Base-by-base conservation (phyloP, 2,888 invertebrate species). In the Julus scandinavius region DNA sequence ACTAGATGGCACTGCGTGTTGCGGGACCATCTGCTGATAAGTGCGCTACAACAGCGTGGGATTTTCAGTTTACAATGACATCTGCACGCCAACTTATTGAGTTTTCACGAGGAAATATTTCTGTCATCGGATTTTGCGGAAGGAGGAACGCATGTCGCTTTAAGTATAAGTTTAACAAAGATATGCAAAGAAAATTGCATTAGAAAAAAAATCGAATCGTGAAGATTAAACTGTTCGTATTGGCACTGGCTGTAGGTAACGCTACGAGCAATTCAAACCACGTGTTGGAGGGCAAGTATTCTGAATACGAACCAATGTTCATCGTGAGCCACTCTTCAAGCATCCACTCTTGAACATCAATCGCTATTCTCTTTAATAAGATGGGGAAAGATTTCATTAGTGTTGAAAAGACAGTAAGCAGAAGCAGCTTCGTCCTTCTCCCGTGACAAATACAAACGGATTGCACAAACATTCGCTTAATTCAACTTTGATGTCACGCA, bases 1-100 rank as follows among this genome's bases (percentile, higher is more conserved):
- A n/a, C 15, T n/a, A n/a, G n/a, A 63, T 17, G 58, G 58, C 58
- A 6, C n/a, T n/a, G 58, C n/a, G 17, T 63, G 58, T 63, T 45
- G 45, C 58, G n/a, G 58, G n/a, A n/a, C 58, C 58, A 63, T 63
- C n/a, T 63, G 58, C n/a, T n/a, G 58, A n/a, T 63, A 63, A 63
- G 58, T 63, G 58, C 6, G 58, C n/a, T n/a, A n/a, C 6, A 5
- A 63, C 17, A 15, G 17, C 54, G 54, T 15, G 54, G 17, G 15
- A 54, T 50, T 50, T 50, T 54, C 54, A 15, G 54, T 54, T 54
- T 54, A 54, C 54, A 54, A 54, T 54, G 0, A 17, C 54, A 54
- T 54, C 54, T 17, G 54, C 4, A 13, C 9, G 15, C 9, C 29
- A 9, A 17, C 54, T 54, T 54, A 54, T 54, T 54, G 54, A 3